phyloP scores from a whole-genome alignment of 2,888 invertebrate genomes.

The Linyphia triangularis region DNA sequence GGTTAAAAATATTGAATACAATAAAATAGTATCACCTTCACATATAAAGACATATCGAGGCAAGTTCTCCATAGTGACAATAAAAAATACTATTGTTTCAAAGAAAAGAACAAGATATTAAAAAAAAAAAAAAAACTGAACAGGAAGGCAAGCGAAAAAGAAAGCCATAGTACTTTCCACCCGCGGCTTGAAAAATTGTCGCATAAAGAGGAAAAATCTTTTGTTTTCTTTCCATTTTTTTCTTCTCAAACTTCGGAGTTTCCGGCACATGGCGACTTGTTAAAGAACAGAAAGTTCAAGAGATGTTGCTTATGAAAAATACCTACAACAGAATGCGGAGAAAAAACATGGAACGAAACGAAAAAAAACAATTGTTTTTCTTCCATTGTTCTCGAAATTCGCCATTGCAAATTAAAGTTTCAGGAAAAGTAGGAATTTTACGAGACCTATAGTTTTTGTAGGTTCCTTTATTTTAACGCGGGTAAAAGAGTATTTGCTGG shows the following conservation, averaged over 20 bases:
- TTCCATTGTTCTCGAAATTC: neutral
- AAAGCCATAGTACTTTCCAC: neutral
- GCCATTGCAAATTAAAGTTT: neutral
- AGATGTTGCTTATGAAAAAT: slow-evolving; percentile 15
- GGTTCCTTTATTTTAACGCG: neutral
- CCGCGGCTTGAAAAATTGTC: slow-evolving; percentile 24
- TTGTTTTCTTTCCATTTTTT: neutral
- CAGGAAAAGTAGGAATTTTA: neutral
- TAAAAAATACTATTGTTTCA: neutral
- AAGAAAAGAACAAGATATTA: neutral
- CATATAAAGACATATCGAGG: no score
- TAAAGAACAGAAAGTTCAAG: slow-evolving; percentile 12
- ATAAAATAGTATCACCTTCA: no score
- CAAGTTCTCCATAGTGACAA: no score
- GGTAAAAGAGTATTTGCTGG: neutral
- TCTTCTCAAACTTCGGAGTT: neutral
- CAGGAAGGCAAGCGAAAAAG: neutral
- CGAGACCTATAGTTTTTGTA: neutral
- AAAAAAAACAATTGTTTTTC: neutral
- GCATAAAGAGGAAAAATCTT: neutral
- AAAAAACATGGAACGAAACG: neutral
- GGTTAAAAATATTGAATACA: no score
- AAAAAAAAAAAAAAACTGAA: neutral
- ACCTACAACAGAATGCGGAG: neutral
- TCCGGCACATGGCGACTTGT: slow-evolving; percentile 8